Base-by-base conservation (phyloP, 2,113 vertebrate species). In the Zosterops hypoxanthus region DNA sequence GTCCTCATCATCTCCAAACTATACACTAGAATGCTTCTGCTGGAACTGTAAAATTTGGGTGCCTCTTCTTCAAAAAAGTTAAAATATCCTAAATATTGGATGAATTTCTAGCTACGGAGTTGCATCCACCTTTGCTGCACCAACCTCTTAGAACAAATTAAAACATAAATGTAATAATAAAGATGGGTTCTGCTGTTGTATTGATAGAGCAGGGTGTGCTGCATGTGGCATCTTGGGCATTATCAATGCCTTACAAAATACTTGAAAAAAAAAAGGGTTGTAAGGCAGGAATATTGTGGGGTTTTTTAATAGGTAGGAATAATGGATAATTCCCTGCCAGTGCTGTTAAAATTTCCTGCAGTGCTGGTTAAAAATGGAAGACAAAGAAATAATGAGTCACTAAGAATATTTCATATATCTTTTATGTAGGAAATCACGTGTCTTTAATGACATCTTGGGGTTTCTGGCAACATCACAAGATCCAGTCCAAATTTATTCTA, bases 381-480 rank as follows among this genome's bases (percentile, higher is more conserved):
- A 85, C 15, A 80, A 84, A 88, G 33, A 83, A 88, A 83, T 18
- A 63, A 31, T 36, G 9, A 71, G 8, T 23, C 55, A 56, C 39
- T 71, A 80, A 68, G 44, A 80, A 57, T 36, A 69, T n/a, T 78
- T 75, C 15, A n/a, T 47, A 16, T 12, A 34, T 88, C 64, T 86
- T 90, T 36, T 81, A 71, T 57, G 53, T 17, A 81, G 60, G 64
- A 90, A 90, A 94, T 20, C 28, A 71, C 44, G 15, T 47, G 60
- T 68, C 52, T 88, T 78, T 83, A 92, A 94, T 94, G 82, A 78
- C 84, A 92, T 68, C 73, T 87, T 92, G 85, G 83, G 59, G 79
- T 57, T 92, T 90, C 84, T 81, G 69, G 78, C 63, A 88, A 91
- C 64, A 89, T 72, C 70, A 80, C 77, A 83, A 78, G 59, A 79